A percentile compares a stretch with the other conserved stretches of the same genome.
Conservation (phyloP, 2,797 vertebrate genomes). For the Pelochelys cantorii region DNA sequence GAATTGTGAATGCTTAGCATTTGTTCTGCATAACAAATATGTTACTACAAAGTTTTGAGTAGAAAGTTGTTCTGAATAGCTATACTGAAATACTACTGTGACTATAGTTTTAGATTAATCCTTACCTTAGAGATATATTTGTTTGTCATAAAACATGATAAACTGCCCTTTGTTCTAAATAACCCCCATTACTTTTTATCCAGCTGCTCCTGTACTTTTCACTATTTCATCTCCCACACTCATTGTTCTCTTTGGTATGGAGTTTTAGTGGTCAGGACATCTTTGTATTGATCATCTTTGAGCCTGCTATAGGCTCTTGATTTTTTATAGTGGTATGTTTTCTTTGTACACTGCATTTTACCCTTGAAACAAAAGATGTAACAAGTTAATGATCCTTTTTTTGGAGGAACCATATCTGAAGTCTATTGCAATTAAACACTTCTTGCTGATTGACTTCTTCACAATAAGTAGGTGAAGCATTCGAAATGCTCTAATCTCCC, state of each 20-base stretch:
- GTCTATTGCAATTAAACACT: background rate
- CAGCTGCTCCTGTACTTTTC: background rate
- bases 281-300: background rate
- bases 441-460: background rate
- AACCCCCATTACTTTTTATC: background rate
- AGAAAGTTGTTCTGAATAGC: background rate
- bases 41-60: background rate
- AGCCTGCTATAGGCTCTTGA: background rate
- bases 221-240: background rate
- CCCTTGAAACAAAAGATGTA: background rate
- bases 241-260: background rate
- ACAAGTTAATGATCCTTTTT: conserved; percentile 3
- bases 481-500: background rate
- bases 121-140: too few relatives aligned
- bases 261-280: too few relatives aligned
- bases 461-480: accelerated
- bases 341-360: background rate
- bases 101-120: background rate
- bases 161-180: background rate
- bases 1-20: background rate
- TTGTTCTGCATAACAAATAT: background rate
- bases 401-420: background rate
- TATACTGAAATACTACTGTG: background rate
- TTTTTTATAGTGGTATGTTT: background rate
- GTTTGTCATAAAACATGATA: background rate